Percentiles rank a stretch among this genome's conserved stretches.
phyloP scores from a whole-genome alignment of 2,888 invertebrate genomes.

The Germaria angustata region DNA sequence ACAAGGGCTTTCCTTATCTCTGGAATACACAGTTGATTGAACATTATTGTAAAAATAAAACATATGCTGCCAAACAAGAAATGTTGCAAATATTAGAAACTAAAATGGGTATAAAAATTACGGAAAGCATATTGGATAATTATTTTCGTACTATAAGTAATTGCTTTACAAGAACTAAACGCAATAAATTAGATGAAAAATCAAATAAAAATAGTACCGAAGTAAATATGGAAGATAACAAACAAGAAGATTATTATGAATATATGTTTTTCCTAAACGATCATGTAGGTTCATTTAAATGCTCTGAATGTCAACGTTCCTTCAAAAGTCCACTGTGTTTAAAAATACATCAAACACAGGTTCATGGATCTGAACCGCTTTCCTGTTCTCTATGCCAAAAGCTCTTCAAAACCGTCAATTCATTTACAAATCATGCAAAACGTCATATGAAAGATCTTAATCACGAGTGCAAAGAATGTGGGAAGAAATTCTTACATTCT shows the following conservation, averaged over 20 bases:
- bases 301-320: constrained; percentile 47
- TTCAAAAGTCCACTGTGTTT: constrained; percentile 48
- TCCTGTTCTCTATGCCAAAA: constrained; percentile 61
- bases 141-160: constrained; percentile 50
- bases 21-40: constrained; percentile 62
- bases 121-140: constrained; percentile 28
- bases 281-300: constrained; percentile 56
- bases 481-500: constrained; percentile 58
- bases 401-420: constrained; percentile 29
- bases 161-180: constrained; percentile 46
- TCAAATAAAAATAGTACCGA: background rate
- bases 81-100: constrained; percentile 47
- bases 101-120: constrained; percentile 49
- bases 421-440: constrained; percentile 61
- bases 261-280: constrained; percentile 47
- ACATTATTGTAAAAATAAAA: constrained; percentile 52
- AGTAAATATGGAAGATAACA: background rate
- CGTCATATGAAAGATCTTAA: constrained; percentile 61
- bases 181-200: constrained; percentile 1
- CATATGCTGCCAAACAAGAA: constrained; percentile 40
- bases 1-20: constrained; percentile 36
- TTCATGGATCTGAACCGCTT: constrained; percentile 43
- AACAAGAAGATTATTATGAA: constrained; percentile 42
- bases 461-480: constrained; percentile 62
- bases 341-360: constrained; percentile 53